Evolutionary conservation across 2,113 vertebrate species (phyloP), one percentile per base, ranked within the genome.

Genomic region (Pristiophorus japonicus): DNA sequence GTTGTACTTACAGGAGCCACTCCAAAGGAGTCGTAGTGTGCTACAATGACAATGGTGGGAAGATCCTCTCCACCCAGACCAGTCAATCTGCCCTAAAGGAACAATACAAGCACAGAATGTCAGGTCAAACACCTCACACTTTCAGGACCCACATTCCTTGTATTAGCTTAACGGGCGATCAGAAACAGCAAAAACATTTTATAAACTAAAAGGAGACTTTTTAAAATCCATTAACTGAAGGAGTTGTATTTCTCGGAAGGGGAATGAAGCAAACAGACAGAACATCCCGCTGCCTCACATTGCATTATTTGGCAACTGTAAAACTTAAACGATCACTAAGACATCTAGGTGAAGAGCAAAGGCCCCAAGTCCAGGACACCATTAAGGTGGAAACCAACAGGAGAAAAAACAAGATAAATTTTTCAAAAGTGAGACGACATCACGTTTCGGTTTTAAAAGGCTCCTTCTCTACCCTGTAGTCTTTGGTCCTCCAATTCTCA

Each of bases 51-150:
- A 4, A 99, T 98, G 18, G 99, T 99, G 24, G 99, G 99, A 38
- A 99, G 97, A 95, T 99, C 99, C 90, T 99, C 99, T 96, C 99
- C 99, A n/a, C 99, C 99, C 22, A 99, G 97, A 84, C 99, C 99
- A 0, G 99, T 97, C 55, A 99, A 97, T 95, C 98, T 98, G 11
- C 99, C 99, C 99, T 99, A 96, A 87, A 34, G 22, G 38, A 92
- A 91, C 34, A 94, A 51, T 8, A 94, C 2, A 70, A 63, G 34
- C 16, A 67, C 45, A 22, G 38, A 95, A 51, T 59, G 3, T 91
- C 47, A 70, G 20, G 12, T 38, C 45, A 95, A n/a, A 78, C 14
- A 63, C 55, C 10, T 47, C 42, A 90, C 66, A 90, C 1, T 66
- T 47, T 65, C 18, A 95, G 11, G 65, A 95, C 27, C 8, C 7